Evolutionary conservation across 2,797 vertebrate genomes (phyloP).

Genomic region (Semotilus atromaculatus): DNA sequence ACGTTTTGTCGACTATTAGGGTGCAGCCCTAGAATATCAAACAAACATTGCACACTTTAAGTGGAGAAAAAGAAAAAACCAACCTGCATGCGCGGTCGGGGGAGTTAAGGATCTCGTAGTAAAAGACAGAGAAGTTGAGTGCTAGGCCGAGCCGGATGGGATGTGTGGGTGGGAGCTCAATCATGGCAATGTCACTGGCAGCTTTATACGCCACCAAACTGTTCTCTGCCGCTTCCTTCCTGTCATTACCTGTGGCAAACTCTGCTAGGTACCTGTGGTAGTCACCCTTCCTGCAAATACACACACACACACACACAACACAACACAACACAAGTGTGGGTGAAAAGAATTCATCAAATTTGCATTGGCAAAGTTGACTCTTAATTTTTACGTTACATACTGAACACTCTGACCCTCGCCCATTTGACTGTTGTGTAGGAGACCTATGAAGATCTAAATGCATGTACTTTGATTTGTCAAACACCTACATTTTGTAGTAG

Average conservation of each 20-base stretch:
- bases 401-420: background rate
- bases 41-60: background rate
- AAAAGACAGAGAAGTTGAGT: constrained; percentile 99
- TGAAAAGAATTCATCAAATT: background rate
- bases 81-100: constrained; percentile 97
- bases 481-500: constrained; percentile 98
- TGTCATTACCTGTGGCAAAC: constrained; percentile 95
- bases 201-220: constrained; percentile 97
- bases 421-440: background rate
- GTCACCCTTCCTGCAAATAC: constrained; percentile 90
- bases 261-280: constrained; percentile 99
- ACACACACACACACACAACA: constrained; percentile 8
- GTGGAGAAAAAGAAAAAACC: constrained; percentile 25
- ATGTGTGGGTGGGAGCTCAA: constrained; percentile 94
- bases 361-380: no score
- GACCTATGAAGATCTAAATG: background rate
- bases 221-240: constrained; percentile 97
- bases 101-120: constrained; percentile 99
- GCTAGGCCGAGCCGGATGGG: constrained; percentile 95
- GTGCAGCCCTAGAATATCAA: background rate
- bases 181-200: constrained; percentile 96
- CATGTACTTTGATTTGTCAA: background rate
- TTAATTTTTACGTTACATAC: background rate
- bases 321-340: background rate
- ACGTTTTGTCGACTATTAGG: background rate